Percentiles rank a stretch among this genome's conserved stretches.
Conservation (phyloP, 1,140 invertebrate species). For the Globodera rostochiensis region DNA sequence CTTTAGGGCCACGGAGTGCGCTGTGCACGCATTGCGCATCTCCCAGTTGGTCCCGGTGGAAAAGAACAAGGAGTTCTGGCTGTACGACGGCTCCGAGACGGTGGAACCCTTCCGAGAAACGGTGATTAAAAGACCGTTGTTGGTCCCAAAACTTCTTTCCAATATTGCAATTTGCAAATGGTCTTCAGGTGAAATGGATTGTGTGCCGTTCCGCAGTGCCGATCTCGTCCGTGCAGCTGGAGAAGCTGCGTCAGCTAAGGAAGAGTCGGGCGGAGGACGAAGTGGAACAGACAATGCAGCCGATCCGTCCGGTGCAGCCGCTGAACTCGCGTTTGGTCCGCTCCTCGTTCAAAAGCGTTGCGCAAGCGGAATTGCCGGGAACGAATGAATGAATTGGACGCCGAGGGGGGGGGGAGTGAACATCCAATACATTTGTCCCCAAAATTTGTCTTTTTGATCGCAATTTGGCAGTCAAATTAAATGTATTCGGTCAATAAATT, state of each 20-base stretch:
- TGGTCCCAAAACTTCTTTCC: no score
- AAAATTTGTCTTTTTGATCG: background rate
- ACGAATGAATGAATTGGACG: background rate
- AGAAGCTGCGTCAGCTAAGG: slow-evolving; percentile 56
- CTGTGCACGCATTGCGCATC: slow-evolving; percentile 42
- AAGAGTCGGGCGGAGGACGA: slow-evolving; percentile 59
- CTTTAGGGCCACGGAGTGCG: slow-evolving; percentile 55
- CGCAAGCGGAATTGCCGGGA: slow-evolving; percentile 48
- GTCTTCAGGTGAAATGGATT: slow-evolving; percentile 56
- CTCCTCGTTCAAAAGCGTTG: slow-evolving; percentile 56
- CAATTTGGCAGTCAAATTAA: background rate
- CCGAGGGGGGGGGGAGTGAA: background rate
- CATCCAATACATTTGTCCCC: background rate
- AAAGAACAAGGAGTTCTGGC: slow-evolving; percentile 65
- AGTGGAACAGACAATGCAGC: slow-evolving; percentile 56
- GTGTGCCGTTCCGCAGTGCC: slow-evolving; percentile 63
- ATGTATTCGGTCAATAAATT: background rate
- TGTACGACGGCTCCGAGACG: slow-evolving; percentile 64
- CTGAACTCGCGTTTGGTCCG: slow-evolving; percentile 45
- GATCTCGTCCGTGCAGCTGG: slow-evolving; percentile 60
- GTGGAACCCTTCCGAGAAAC: slow-evolving; percentile 61
- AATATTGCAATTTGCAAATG: background rate
- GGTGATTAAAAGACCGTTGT: slow-evolving; percentile 7
- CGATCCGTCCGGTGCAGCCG: slow-evolving; percentile 53
- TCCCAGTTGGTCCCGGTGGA: slow-evolving; percentile 51